phyloP scores from a whole-genome alignment of 2,888 invertebrate species.

The Mesodorylaimus sp. region DNA sequence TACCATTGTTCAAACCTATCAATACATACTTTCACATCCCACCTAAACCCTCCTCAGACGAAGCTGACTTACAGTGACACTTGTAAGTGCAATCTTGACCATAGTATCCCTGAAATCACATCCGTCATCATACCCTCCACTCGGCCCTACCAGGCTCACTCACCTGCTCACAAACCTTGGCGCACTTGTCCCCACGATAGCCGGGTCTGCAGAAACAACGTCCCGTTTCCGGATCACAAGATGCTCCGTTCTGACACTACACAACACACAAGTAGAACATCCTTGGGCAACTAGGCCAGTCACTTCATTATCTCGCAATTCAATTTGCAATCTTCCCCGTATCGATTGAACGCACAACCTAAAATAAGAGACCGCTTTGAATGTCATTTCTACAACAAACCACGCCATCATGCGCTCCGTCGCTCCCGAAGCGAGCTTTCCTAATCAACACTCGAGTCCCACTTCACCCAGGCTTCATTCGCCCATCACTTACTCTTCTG shows the following conservation, averaged over 20 bases:
- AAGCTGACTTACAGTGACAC: constrained; percentile 49
- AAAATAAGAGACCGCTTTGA: not conserved
- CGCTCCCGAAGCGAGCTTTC: no score
- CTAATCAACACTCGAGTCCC: no score
- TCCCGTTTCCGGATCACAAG: constrained; percentile 62
- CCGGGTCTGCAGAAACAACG: constrained; percentile 65
- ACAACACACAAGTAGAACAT: no score
- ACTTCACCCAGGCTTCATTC: no score
- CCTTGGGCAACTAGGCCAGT: no score
- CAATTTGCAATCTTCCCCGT: not conserved
- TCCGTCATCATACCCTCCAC: no score
- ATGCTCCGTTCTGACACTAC: constrained; percentile 55
- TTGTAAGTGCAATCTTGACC: constrained; percentile 49
- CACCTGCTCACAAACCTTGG: not conserved
- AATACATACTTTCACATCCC: no score
- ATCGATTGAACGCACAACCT: not conserved
- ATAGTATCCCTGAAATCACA: constrained; percentile 42
- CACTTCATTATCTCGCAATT: not conserved
- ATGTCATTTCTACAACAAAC: no score
- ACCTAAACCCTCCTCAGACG: no score
- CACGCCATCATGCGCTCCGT: no score
- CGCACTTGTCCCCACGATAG: constrained; percentile 18
- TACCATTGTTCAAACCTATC: constrained; percentile 43
- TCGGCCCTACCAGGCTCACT: no score
- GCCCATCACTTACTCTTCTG: not conserved